Base-by-base conservation (phyloP, 2,113 vertebrate species). In the Psettodes erumei region DNA sequence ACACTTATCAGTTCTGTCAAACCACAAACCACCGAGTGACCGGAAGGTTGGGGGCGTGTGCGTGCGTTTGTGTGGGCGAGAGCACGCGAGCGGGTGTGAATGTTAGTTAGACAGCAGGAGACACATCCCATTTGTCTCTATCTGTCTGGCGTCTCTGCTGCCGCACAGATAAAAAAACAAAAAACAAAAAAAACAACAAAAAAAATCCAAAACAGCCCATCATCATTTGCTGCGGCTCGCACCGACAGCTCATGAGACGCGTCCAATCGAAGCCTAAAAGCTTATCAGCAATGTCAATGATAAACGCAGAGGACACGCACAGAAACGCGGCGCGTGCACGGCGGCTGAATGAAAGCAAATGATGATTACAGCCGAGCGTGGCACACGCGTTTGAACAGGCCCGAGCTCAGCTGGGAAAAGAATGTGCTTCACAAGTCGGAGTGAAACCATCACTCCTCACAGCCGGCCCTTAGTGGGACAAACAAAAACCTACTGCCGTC, bases 101-200 rank as follows among this genome's bases (percentile, higher is more conserved):
- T 66, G 65, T 42, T 54, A 38, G 78, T 38, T 23, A 73, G 77
- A 83, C 79, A 81, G 78, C 53, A 60, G 55, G 54, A 82, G 56
- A 86, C 68, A 25, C 47, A 79, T 79, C 65, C 66, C 77, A 90
- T 92, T 90, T 79, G 79, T 91, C 86, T 91, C 79, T 75, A 90
- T 89, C 73, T 79, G 80, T 55, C 78, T 70, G 81, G 37, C 35
- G 38, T 86, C 84, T 83, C 45, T 12, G 38, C 64, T 70, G 76
- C 75, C 71, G 7, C 45, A 61, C 64, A 18, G 35, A 77, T 56
- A 77, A 35, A 79, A 66, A 78, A 40, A n/a, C n/a, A n/a, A n/a
- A n/a, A n/a, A n/a, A n/a, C n/a, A n/a, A n/a, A n/a, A n/a, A n/a
- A n/a, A n/a, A n/a, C n/a, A n/a, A n/a, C n/a, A n/a, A n/a, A n/a